Percentiles rank a stretch among this genome's conserved stretches.
These are phyloP conservation scores for Pissodes strobi DNA, from an alignment of 1,140 invertebrate species.

Conservation along the genomic window DNA sequence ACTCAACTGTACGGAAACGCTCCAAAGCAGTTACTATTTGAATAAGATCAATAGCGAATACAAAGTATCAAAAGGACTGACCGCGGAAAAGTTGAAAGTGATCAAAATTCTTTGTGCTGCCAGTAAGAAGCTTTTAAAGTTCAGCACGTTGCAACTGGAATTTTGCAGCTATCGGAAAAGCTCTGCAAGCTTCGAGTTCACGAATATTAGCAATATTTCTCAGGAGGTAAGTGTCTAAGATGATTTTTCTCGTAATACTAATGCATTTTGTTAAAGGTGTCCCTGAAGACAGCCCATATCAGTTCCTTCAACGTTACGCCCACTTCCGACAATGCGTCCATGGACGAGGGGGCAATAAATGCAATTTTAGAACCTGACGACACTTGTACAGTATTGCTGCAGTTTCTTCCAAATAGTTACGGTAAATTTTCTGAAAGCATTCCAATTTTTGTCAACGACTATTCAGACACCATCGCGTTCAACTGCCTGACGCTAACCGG, in stretches of 20 bases:
- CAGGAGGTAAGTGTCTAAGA: slow-evolving; percentile 4
- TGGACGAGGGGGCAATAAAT: too few relatives aligned
- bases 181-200: slow-evolving; percentile 5
- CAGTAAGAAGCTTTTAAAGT: slow-evolving; percentile 11
- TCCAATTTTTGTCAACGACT: slow-evolving; percentile 35
- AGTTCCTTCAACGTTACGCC: too few relatives aligned
- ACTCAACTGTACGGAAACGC: slow-evolving; percentile 11
- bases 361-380: slow-evolving; percentile 20
- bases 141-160: slow-evolving; percentile 11
- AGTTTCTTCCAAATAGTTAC: slow-evolving; percentile 12
- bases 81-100: slow-evolving; percentile 1
- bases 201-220: slow-evolving; percentile 1
- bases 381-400: slow-evolving; percentile 4
- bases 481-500: slow-evolving; percentile 38
- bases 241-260: too few relatives aligned
- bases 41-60: neutral
- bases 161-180: neutral
- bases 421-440: slow-evolving; percentile 22
- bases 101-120: slow-evolving; percentile 30
- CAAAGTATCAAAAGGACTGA: neutral
- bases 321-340: too few relatives aligned
- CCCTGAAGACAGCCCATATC: too few relatives aligned
- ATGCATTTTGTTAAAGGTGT: too few relatives aligned
- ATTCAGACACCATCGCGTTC: slow-evolving; percentile 27
- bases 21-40: neutral